Evolutionary conservation across 1,140 invertebrate species (phyloP).

Genomic region (Dryas iulia): DNA sequence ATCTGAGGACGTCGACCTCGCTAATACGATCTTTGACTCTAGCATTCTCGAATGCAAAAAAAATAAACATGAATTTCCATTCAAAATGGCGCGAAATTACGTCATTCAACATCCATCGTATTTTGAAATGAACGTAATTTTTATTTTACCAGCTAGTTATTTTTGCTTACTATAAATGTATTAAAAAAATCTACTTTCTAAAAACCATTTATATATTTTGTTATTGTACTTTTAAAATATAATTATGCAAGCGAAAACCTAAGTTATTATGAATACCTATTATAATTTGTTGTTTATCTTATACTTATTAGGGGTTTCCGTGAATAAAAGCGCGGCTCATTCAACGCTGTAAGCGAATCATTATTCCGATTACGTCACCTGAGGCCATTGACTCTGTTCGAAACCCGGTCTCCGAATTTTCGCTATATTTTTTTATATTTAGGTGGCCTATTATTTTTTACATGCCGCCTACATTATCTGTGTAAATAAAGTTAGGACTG

Average conservation of each 20-base stretch:
- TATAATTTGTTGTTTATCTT: slow-evolving; percentile 10
- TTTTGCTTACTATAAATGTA: background rate
- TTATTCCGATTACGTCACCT: slow-evolving; percentile 38
- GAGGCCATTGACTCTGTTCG: slow-evolving; percentile 30
- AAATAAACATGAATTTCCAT: slow-evolving; percentile 44
- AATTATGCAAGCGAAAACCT: background rate
- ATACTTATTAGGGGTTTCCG: slow-evolving; percentile 29
- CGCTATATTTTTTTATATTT: slow-evolving; percentile 1
- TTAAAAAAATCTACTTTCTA: background rate
- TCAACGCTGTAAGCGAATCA: slow-evolving; percentile 29
- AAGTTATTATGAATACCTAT: background rate
- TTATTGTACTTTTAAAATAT: background rate
- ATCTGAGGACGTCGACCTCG: slow-evolving; percentile 64
- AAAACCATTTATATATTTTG: background rate
- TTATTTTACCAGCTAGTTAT: background rate
- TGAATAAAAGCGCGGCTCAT: slow-evolving; percentile 28
- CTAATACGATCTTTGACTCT: slow-evolving; percentile 58
- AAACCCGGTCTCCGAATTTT: slow-evolving; percentile 27
- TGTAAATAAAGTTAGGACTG: background rate
- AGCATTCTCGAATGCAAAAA: slow-evolving; percentile 40
- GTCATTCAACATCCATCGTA: slow-evolving; percentile 14
- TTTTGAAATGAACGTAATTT: slow-evolving; percentile 5
- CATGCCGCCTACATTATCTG: background rate
- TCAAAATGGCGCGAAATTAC: slow-evolving; percentile 32
- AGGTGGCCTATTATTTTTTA: background rate